Base-by-base conservation (phyloP, 2,797 vertebrate species). In the Buphagus erythrorhynchus region DNA sequence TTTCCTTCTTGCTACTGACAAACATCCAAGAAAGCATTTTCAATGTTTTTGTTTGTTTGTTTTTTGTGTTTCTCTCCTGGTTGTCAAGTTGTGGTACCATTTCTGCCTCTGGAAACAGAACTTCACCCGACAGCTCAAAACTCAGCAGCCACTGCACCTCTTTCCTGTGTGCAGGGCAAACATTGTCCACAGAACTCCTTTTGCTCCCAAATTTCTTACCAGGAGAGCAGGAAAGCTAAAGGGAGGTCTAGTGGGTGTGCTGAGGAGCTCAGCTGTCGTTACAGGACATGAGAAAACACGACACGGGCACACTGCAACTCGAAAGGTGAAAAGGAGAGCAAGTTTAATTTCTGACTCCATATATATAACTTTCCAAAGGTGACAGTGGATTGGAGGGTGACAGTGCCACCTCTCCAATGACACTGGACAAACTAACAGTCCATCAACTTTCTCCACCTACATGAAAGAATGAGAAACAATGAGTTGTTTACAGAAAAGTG, bases 141-240 rank as follows among this genome's bases (percentile, higher is more conserved):
- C 16, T 42, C n/a, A 25, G 49, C 5, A 88, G 29, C 33, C 15
- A 5, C 26, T 46, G 17, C 21, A 68, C 5, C 10, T 61, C 29
- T 43, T 12, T 75, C n/a, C 51, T 68, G 7, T 17, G 4, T 9
- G 24, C 5, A 46, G 42, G 68, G 7, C 14, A 80, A 81, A 42
- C 2, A 5, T 6, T 55, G 26, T 42, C 31, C 7, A 36, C 1
- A 0, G 3, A 49, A 54, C 2, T 73, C 20, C 13, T 55, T 79
- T 46, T 75, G 57, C 40, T 80, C 13, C 17, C 0, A 0, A 9
- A 46, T 73, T 77, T 59, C 31, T 59, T 16, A 28, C 33, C 7
- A 22, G 20, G 45, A 26, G 33, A 57, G 11, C 9, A 58, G 63
- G 28, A 86, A 82, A 80, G 31, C 9, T 21, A n/a, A 36, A 81